phyloP scores from a whole-genome alignment of 1,140 invertebrate species.

The Drosophila insularis region DNA sequence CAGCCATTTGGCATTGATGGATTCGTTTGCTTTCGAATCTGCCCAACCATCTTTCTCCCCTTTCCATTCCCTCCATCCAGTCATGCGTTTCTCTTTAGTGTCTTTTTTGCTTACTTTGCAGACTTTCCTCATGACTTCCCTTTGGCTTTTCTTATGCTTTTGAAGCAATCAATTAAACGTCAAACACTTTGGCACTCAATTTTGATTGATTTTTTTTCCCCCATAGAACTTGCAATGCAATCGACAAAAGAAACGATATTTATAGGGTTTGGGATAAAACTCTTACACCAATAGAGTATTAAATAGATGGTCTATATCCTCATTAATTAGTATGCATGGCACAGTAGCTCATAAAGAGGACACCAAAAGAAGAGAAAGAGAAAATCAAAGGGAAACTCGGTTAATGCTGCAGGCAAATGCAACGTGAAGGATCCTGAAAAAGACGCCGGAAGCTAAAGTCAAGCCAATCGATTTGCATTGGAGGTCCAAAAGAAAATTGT shows the following conservation, averaged over 20 bases:
- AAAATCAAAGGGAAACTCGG: neutral
- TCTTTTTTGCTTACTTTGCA: constrained; percentile 1
- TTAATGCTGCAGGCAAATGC: constrained; percentile 4
- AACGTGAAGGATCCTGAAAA: neutral
- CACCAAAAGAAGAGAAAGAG: neutral
- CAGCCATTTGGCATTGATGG: constrained; percentile 4
- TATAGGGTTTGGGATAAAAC: neutral
- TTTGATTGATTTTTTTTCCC: constrained; percentile 66
- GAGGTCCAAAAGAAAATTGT: constrained; percentile 37
- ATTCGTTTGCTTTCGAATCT: neutral
- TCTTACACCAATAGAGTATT: constrained; percentile 32
- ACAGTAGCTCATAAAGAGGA: neutral
- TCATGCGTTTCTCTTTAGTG: constrained; percentile 6
- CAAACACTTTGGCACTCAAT: constrained; percentile 54
- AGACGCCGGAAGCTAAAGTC: constrained; percentile 14
- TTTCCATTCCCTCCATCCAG: neutral
- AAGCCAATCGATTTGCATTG: constrained; percentile 45
- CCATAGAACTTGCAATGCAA: neutral
- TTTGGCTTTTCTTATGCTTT: constrained; percentile 14
- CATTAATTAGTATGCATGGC: constrained; percentile 53
- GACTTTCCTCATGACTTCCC: no score
- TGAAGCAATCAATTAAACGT: constrained; percentile 69
- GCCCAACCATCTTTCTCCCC: no score
- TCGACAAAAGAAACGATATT: constrained; percentile 6
- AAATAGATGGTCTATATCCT: constrained; percentile 21